Evolutionary conservation across 2,888 invertebrate genomes (phyloP), one percentile per base, ranked within the genome.

Genomic region (Anarsia innoxiella): DNA sequence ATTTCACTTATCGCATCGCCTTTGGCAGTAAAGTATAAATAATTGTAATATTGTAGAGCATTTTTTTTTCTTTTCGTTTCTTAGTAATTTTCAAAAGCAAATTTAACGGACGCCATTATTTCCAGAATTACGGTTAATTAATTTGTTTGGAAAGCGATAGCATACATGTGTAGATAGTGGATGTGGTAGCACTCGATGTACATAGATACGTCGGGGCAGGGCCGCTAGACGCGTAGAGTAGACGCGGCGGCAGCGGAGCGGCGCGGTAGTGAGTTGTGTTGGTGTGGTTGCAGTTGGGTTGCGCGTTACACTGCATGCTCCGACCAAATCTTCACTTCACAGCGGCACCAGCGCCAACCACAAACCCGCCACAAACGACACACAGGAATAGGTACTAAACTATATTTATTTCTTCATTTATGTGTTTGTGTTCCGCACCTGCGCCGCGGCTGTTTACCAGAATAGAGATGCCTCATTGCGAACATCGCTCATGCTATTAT

Each of bases 291-390:
- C 93, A 93, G 93, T 92, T 89, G 91, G 92, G 89, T 92, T 92
- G 90, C 91, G 92, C 89, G 91, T 92, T 89, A 92, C 92, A 89
- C 91, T 93, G 90, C 93, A 93, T 93, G 93, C 93, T 89, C 91
- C 92, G 88, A 87, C 87, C 87, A 82, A 82, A 83, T 73, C 83
- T 73, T 59, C 83, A 78, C 82, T 72, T 69, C 78, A 78, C 85
- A 78, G 84, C 84, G 84, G 83, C 85, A 73, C 83, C 83, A 77
- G 82, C 78, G 83, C 77, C 76, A 80, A 77, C 80, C 79, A 82
- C 80, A 82, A 78, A 74, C 70, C 86, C 69, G 75, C 83, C 75
- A 74, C 82, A 78, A 80, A 82, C 83, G 77, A 69, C 82, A 80
- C 85, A 67, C 83, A 86, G 66, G 74, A 86, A 84, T 85, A 86